Conservation (phyloP, 2,888 invertebrate species). For the Idaea dimidiata region DNA sequence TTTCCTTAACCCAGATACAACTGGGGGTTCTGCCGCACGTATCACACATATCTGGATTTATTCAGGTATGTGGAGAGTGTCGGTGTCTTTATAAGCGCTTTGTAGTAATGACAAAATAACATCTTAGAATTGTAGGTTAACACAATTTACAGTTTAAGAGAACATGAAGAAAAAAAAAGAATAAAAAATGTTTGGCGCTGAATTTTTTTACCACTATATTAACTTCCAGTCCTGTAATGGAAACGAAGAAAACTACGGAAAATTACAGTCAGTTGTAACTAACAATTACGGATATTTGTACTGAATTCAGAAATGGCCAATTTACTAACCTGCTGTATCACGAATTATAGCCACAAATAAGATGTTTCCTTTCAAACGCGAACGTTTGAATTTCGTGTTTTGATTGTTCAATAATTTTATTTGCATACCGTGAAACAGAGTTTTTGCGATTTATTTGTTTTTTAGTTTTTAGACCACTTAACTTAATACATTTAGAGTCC, state of each 20-base stretch:
- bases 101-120: no score
- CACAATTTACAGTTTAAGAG: no score
- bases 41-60: no score
- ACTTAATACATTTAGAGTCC: not conserved
- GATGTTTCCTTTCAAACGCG: conserved; percentile 37
- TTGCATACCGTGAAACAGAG: not conserved
- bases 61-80: no score
- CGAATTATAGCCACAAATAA: conserved; percentile 41
- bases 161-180: not conserved
- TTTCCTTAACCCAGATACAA: no score
- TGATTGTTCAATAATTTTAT: conserved; percentile 22
- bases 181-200: not conserved
- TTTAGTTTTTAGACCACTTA: not conserved
- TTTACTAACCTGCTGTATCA: conserved; percentile 34
- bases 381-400: conserved; percentile 29
- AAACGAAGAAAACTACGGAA: conserved; percentile 32
- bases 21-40: no score
- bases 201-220: not conserved
- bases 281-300: conserved; percentile 45
- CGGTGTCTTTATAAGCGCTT: no score
- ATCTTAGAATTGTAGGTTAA: no score
- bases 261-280: conserved; percentile 42
- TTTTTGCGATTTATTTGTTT: not conserved
- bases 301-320: conserved; percentile 42
- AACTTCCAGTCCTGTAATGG: conserved; percentile 7